Evolutionary conservation across 2,797 vertebrate genomes (phyloP).

Genomic region (Benthosema pterotum): DNA sequence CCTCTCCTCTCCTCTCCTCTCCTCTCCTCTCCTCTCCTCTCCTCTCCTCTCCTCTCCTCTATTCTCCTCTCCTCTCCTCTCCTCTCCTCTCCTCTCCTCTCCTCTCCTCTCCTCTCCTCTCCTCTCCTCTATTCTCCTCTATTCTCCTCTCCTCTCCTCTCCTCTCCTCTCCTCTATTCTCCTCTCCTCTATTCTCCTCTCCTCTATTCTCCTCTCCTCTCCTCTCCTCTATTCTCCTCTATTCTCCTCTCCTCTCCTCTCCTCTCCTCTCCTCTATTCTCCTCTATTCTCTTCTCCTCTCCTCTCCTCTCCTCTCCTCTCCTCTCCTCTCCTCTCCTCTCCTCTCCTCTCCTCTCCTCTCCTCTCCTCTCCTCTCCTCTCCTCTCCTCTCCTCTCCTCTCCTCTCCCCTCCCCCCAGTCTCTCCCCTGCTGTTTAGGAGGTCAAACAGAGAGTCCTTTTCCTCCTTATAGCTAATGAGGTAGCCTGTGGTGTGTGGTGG

Average conservation of each 20-base stretch:
- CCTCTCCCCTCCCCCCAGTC: slow-evolving; percentile 28
- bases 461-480: slow-evolving; percentile 84
- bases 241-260: slow-evolving; percentile 25
- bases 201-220: slow-evolving; percentile 31
- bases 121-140: too few relatives aligned
- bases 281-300: slow-evolving; percentile 31
- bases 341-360: slow-evolving; percentile 31
- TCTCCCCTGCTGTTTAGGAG: slow-evolving; percentile 76
- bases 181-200: too few relatives aligned
- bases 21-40: slow-evolving; percentile 31
- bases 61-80: slow-evolving; percentile 32
- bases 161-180: slow-evolving; percentile 33
- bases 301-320: slow-evolving; percentile 29
- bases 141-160: slow-evolving; percentile 23
- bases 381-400: slow-evolving; percentile 13
- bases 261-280: slow-evolving; percentile 30
- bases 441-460: slow-evolving; percentile 79
- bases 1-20: slow-evolving; percentile 24
- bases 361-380: slow-evolving; percentile 22
- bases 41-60: slow-evolving; percentile 30
- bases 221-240: too few relatives aligned
- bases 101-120: slow-evolving; percentile 24
- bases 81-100: slow-evolving; percentile 29
- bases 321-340: too few relatives aligned
- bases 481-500: slow-evolving; percentile 61